These are phyloP conservation scores for Balaeniceps rex DNA, from an alignment of 2,113 vertebrate genomes.

Conservation along the genomic window DNA sequence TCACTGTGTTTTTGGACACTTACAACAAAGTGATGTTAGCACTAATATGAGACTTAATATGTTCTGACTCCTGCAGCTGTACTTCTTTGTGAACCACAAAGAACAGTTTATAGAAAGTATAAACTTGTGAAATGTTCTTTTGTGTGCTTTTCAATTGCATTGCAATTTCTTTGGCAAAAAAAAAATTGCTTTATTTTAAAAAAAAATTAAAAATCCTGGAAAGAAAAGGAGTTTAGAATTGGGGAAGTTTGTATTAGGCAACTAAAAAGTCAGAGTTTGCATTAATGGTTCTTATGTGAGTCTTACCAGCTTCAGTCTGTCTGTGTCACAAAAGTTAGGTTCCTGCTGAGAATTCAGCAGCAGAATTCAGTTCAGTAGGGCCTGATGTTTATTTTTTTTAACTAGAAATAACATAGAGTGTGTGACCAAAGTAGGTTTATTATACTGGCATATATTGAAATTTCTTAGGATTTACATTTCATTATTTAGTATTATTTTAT, in stretches of 20 bases:
- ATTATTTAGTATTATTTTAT: conserved; percentile 54
- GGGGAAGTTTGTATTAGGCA: background rate
- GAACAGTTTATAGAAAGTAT: background rate
- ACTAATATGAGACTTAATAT: background rate
- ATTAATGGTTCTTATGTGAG: background rate
- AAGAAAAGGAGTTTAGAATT: background rate
- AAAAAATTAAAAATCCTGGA: background rate
- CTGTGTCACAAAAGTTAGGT: background rate
- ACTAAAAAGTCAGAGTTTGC: background rate
- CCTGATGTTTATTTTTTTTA: conserved; percentile 25
- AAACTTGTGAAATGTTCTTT: background rate
- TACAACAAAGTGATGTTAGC: background rate
- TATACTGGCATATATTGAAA: background rate
- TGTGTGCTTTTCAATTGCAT: background rate
- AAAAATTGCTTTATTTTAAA: background rate
- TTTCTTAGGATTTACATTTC: conserved; percentile 41
- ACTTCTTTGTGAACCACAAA: background rate
- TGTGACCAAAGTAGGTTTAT: background rate
- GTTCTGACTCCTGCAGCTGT: background rate
- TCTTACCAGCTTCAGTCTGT: background rate
- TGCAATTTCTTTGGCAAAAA: background rate
- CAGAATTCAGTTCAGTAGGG: background rate
- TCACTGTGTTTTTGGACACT: background rate
- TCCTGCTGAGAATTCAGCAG: conserved; percentile 12
- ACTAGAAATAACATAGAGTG: background rate